Evolutionary conservation across 1,140 invertebrate species (phyloP).

Genomic region (Pentalonia nigronervosa): DNA sequence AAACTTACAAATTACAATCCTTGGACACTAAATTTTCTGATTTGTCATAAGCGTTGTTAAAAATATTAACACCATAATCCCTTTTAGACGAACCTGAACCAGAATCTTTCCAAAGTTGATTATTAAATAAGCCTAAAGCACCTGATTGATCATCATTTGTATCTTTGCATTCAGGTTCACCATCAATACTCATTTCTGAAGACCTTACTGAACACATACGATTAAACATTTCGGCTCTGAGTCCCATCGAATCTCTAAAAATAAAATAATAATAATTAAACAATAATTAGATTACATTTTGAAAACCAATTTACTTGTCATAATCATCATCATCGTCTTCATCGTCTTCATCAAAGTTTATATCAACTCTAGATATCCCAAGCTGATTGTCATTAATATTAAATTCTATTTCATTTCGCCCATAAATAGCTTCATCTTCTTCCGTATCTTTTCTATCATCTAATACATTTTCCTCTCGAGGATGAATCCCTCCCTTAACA

Average conservation of each 20-base stretch:
- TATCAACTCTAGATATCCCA: conserved; percentile 30
- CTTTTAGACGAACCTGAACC: not conserved
- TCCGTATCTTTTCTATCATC: conserved; percentile 41
- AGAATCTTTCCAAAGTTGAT: conserved; percentile 38
- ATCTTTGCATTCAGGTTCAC: not conserved
- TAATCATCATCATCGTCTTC: conserved; percentile 33
- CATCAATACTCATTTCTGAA: conserved; percentile 42
- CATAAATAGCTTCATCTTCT: conserved; percentile 44
- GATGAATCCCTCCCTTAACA: conserved; percentile 44
- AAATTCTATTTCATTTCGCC: conserved; percentile 37
- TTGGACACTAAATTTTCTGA: not conserved
- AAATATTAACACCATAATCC: conserved; percentile 22
- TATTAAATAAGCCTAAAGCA: not conserved
- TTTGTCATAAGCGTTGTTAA: conserved; percentile 11
- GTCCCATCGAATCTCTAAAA: conserved; percentile 34
- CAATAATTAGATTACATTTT: not conserved
- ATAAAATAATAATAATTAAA: not conserved
- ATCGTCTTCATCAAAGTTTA: conserved; percentile 50
- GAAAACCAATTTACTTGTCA: conserved; percentile 32
- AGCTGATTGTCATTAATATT: conserved; percentile 49
- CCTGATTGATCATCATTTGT: not conserved
- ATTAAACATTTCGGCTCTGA: conserved; percentile 52
- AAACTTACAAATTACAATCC: conserved; percentile 34
- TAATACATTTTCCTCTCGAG: conserved; percentile 44
- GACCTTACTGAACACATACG: conserved; percentile 47